Conservation (phyloP, 2,113 vertebrate genomes). For the Oreochromis spilurus region DNA sequence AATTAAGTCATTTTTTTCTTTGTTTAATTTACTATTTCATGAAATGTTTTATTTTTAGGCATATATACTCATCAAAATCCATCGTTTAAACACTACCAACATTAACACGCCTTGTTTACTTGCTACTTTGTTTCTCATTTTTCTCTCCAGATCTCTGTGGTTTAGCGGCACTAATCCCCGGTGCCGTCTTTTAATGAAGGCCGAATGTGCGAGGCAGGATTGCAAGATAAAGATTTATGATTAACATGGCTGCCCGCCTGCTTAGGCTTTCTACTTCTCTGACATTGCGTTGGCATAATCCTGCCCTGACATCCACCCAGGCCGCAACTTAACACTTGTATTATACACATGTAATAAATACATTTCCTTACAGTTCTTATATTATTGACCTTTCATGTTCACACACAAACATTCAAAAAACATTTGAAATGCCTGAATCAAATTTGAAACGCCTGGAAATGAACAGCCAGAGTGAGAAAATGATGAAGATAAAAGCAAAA, state of each 20-base stretch:
- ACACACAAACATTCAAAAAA: neutral
- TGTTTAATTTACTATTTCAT: neutral
- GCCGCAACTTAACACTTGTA: neutral
- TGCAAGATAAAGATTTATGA: conserved; percentile 74
- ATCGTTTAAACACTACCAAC: neutral
- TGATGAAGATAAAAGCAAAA: neutral
- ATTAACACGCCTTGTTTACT: conserved; percentile 20
- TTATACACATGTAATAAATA: neutral
- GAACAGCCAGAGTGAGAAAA: neutral
- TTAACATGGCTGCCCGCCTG: conserved; percentile 64
- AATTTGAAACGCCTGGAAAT: neutral
- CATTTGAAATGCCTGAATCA: neutral
- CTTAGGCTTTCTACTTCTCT: conserved; percentile 41
- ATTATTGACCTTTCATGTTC: neutral
- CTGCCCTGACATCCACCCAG: conserved; percentile 19
- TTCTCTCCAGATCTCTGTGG: conserved; percentile 9
- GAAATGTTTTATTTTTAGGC: neutral
- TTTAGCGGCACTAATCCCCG: conserved; percentile 69
- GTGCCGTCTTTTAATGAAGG: conserved; percentile 60
- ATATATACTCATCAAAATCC: neutral
- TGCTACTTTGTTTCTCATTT: conserved; percentile 23
- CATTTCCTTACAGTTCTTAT: neutral
- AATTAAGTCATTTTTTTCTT: neutral
- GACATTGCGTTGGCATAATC: conserved; percentile 60
- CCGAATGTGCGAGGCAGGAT: conserved; percentile 58